Base-by-base conservation (phyloP, 2,888 invertebrate genomes). In the Eristalis arbustorum region DNA sequence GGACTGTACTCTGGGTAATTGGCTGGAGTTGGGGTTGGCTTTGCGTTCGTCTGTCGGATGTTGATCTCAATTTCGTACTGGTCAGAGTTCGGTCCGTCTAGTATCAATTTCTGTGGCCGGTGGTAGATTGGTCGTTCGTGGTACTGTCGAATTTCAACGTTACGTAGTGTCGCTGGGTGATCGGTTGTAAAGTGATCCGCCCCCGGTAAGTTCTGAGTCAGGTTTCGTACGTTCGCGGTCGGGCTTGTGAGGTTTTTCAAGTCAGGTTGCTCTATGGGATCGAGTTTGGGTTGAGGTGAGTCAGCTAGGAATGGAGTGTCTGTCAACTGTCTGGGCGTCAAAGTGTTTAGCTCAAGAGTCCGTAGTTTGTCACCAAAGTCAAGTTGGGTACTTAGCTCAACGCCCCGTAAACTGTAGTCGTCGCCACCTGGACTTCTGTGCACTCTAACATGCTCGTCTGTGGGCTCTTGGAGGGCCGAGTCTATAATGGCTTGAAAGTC, bases 41-140 rank as follows among this genome's bases (percentile, higher is more conserved):
- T 88, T 74, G 91, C 91, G 76, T 91, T 92, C 4, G 92, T 91
- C 81, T 91, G 92, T 89, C 91, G 88, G 63, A 93, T 93, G 73
- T 92, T 93, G 6, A 93, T 93, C 89, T 93, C 93, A 40, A 93
- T 93, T 89, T 93, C 92, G 83, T 92, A 93, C 34, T 92, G 92
- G 74, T 92, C 91, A 1, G 91, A 81, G 42, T 90, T 90, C 0
- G 91, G 90, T 81, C 91, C 90, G 69, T 90, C 91, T 0, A 92
- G 89, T 22, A 91, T 81, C 11, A 92, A 89, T 80, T 92, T 91
- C 56, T 92, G 92, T 2, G 91, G 91, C 59, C 89, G 89, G 14
- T 89, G 89, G 49, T 91, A 90, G 4, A 88, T 84, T 4, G 91
- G 91, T 88, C 89, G 81, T 23, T 88, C 89, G 34, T 90, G 89